Evolutionary conservation across 2,113 vertebrate species (phyloP).

Genomic region (Sylvilagus bachmani): DNA sequence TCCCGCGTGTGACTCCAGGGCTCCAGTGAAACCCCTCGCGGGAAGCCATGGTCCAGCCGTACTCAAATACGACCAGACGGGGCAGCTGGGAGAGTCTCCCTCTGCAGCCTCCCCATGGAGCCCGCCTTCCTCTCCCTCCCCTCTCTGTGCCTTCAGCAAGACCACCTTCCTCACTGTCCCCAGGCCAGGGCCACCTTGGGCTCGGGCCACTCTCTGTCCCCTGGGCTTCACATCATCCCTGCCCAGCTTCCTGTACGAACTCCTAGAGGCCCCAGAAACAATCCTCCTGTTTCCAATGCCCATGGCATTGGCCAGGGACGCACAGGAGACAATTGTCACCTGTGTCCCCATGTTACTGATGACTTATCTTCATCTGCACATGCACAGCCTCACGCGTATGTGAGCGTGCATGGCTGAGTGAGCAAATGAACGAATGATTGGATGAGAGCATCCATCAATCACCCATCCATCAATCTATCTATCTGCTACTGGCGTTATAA

Average conservation of each 20-base stretch:
- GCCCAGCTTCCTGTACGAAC: neutral
- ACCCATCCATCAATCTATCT: neutral
- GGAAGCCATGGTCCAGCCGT: neutral
- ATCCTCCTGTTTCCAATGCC: neutral
- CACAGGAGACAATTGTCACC: neutral
- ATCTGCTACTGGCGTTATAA: neutral
- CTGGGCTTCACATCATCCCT: neutral
- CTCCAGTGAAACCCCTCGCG: neutral
- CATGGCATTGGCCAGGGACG: neutral
- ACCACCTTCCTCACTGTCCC: neutral
- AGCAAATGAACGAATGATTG: neutral
- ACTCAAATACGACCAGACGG: neutral
- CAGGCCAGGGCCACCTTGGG: neutral
- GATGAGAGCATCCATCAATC: neutral
- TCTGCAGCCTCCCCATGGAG: neutral
- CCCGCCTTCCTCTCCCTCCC: neutral
- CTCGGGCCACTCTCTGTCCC: neutral
- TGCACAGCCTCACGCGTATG: neutral
- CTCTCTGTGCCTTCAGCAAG: neutral
- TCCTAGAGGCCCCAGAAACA: neutral
- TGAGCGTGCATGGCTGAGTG: neutral
- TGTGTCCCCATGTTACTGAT: neutral
- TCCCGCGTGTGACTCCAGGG: neutral
- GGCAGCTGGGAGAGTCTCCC: neutral
- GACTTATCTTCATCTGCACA: neutral